phyloP scores from a whole-genome alignment of 2,888 invertebrate species.

The Adelognathus sp. region DNA sequence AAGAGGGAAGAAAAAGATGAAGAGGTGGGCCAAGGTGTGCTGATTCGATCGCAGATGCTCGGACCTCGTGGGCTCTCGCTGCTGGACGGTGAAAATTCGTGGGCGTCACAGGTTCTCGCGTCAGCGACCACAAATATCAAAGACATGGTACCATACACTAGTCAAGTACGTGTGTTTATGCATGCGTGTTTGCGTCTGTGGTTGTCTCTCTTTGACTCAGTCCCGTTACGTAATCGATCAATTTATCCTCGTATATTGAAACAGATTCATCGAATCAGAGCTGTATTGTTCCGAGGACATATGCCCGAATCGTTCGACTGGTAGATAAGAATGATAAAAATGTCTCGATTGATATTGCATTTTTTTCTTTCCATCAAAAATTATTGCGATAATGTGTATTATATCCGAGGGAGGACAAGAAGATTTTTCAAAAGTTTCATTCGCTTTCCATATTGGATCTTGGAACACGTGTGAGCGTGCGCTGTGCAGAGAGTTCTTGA shows the following conservation, averaged over 20 bases:
- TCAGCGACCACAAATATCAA: conserved; percentile 68
- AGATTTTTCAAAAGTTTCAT: neutral
- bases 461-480: neutral
- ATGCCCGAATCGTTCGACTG: neutral
- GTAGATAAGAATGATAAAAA: neutral
- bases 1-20: conserved; percentile 1
- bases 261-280: conserved; percentile 37
- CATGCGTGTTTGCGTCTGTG: neutral
- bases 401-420: neutral
- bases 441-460: conserved; percentile 10
- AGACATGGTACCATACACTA: conserved; percentile 68
- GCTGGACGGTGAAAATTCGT: conserved; percentile 83
- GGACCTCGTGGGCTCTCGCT: conserved; percentile 79
- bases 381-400: no score
- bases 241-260: conserved; percentile 39
- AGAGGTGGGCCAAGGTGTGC: conserved; percentile 58
- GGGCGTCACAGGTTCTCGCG: conserved; percentile 83
- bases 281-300: neutral
- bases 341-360: neutral
- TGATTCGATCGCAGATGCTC: conserved; percentile 66
- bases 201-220: neutral
- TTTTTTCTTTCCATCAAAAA: no score
- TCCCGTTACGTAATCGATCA: conserved; percentile 49
- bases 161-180: neutral
- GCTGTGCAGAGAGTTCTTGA: conserved; percentile 20